A percentile compares a stretch with the other conserved stretches of the same genome.
phyloP scores from a whole-genome alignment of 2,888 invertebrate genomes.

The Philopedon plagiatum region DNA sequence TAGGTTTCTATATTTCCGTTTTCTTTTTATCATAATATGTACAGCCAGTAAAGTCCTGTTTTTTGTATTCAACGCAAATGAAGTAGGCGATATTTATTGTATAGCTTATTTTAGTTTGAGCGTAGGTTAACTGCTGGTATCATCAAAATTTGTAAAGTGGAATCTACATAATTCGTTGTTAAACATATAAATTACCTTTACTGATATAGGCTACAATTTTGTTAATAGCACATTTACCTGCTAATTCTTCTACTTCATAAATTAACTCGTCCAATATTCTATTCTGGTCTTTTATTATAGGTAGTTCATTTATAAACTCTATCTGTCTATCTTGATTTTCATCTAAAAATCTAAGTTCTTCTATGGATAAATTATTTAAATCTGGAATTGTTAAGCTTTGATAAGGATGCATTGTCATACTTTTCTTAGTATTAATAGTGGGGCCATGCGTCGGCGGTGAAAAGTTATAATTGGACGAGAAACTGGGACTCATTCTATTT shows the following conservation, averaged over 20 bases:
- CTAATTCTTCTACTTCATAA: slow-evolving; percentile 78
- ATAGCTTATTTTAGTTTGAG: no score
- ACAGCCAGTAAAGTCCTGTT: no score
- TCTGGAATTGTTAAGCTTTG: slow-evolving; percentile 68
- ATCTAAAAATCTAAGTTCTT: slow-evolving; percentile 80
- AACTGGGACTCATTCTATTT: slow-evolving; percentile 59
- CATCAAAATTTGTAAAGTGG: no score
- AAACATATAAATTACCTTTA: neutral
- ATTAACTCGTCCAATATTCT: slow-evolving; percentile 80
- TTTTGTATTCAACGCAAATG: no score
- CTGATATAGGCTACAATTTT: neutral
- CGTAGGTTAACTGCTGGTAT: no score
- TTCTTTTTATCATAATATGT: no score
- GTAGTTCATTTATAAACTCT: slow-evolving; percentile 80
- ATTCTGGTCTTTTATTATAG: slow-evolving; percentile 78
- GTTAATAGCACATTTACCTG: slow-evolving; percentile 68
- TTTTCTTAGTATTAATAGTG: neutral
- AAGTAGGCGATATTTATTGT: no score
- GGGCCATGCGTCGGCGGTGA: slow-evolving; percentile 8
- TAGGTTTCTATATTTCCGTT: no score
- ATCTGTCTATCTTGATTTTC: slow-evolving; percentile 81
- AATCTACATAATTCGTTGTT: no score
- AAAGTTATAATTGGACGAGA: slow-evolving; percentile 27
- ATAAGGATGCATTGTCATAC: slow-evolving; percentile 32
- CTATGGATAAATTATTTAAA: slow-evolving; percentile 70